A percentile compares a stretch with the other conserved stretches of the same genome.
Evolutionary conservation across 1,140 invertebrate species (phyloP).

Genomic region (Hypsibius dujardini): DNA sequence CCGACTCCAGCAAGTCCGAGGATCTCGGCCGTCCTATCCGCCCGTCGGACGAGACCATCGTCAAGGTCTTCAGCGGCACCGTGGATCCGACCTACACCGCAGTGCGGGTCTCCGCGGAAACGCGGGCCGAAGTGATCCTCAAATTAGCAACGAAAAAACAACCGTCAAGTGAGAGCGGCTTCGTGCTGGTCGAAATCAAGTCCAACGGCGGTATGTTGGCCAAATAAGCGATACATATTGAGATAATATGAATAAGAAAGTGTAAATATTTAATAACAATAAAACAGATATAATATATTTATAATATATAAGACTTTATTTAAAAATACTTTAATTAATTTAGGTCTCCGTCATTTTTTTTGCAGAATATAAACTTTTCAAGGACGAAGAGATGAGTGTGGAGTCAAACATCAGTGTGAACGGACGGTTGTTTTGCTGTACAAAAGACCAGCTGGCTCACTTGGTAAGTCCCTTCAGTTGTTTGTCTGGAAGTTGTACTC

Average conservation of each 20-base stretch:
- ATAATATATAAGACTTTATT: too few relatives aligned
- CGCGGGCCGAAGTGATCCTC: conserved; percentile 53
- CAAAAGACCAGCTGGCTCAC: conserved; percentile 61
- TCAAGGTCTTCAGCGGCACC: conserved; percentile 39
- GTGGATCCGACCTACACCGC: conserved; percentile 70
- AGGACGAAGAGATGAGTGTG: conserved; percentile 56
- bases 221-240: too few relatives aligned
- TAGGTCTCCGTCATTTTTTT: conserved; percentile 16
- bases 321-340: too few relatives aligned
- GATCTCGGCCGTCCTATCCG: conserved; percentile 21
- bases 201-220: conserved; percentile 41
- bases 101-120: conserved; percentile 50
- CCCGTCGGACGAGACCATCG: conserved; percentile 11
- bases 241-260: too few relatives aligned
- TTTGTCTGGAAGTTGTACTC: conserved; percentile 21
- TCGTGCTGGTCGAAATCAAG: conserved; percentile 61
- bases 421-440: conserved; percentile 53
- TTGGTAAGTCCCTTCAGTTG: conserved; percentile 41
- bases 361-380: conserved; percentile 51
- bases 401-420: conserved; percentile 57
- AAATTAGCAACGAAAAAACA: conserved; percentile 54
- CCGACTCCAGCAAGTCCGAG: conserved; percentile 27
- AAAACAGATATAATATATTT: too few relatives aligned
- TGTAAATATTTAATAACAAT: too few relatives aligned
- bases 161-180: conserved; percentile 46